Evolutionary conservation across 2,113 vertebrate genomes (phyloP).

Genomic region (Melanocharis versteri): DNA sequence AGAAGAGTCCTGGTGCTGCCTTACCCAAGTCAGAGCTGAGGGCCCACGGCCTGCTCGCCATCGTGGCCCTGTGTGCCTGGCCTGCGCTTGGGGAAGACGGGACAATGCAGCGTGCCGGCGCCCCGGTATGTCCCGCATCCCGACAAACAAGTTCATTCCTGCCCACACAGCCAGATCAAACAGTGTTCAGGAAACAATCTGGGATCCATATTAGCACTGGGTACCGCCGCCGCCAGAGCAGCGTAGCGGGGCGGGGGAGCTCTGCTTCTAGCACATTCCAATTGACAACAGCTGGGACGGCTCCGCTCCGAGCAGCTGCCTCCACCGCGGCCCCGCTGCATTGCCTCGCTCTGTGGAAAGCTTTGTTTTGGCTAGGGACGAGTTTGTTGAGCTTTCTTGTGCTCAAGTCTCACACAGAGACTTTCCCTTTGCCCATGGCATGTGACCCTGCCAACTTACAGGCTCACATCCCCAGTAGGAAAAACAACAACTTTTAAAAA

Average conservation of each 20-base stretch:
- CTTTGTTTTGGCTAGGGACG: slow-evolving; percentile 1
- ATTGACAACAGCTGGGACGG: slow-evolving; percentile 6
- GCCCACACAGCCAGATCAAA: slow-evolving; percentile 21
- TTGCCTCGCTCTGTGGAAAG: background rate
- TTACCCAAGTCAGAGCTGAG: background rate
- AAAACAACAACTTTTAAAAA: background rate
- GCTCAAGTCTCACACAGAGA: background rate
- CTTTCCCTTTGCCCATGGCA: slow-evolving; percentile 25
- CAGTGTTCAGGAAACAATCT: background rate
- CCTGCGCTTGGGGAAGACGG: accelerated
- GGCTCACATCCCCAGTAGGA: background rate
- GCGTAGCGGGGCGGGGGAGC: accelerated
- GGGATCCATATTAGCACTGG: background rate
- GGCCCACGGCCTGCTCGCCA: accelerated
- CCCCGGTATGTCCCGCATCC: accelerated
- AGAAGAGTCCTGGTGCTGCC: accelerated
- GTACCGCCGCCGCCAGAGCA: background rate
- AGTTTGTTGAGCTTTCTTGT: slow-evolving; percentile 15
- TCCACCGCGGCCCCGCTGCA: accelerated
- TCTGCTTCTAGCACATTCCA: slow-evolving; percentile 19
- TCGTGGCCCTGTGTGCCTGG: accelerated
- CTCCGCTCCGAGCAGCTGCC: background rate
- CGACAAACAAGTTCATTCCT: accelerated
- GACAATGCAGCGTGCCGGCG: accelerated
- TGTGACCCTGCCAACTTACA: background rate